Conservation (phyloP, 2,113 vertebrate species). For the Eidolon helvum region DNA sequence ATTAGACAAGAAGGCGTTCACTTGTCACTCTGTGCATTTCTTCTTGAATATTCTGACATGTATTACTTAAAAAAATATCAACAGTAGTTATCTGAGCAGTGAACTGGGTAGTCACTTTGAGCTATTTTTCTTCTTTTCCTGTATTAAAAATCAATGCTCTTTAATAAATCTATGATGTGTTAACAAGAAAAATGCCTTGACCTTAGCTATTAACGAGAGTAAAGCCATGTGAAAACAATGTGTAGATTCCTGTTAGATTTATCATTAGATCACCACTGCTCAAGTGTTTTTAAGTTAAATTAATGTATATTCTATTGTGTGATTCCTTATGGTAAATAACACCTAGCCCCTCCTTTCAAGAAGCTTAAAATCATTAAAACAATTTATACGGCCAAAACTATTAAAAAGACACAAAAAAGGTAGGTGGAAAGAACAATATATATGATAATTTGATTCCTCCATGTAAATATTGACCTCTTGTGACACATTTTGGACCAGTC, state of each 20-base stretch:
- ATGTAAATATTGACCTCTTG: background rate
- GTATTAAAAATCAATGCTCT: background rate
- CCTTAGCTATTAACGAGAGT: background rate
- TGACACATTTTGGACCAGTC: background rate
- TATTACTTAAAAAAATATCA: background rate
- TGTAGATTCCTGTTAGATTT: slow-evolving; percentile 1
- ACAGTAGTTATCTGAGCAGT: background rate
- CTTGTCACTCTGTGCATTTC: background rate
- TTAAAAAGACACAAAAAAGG: background rate
- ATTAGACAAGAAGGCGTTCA: background rate
- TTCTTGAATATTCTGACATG: background rate
- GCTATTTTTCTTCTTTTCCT: background rate
- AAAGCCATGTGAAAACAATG: background rate
- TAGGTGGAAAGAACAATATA: background rate
- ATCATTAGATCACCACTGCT: background rate
- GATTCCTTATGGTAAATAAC: background rate
- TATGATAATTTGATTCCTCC: background rate
- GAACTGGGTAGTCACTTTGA: background rate
- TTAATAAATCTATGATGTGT: background rate
- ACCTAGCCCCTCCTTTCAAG: background rate
- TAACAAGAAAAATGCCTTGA: background rate
- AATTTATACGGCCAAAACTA: slow-evolving; percentile 23
- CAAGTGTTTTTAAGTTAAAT: slow-evolving; percentile 8
- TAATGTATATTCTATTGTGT: background rate
- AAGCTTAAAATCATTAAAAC: slow-evolving; percentile 39